These are phyloP conservation scores for Gastrophysa polygoni DNA, from an alignment of 2,888 invertebrate genomes.

Conservation along the genomic window DNA sequence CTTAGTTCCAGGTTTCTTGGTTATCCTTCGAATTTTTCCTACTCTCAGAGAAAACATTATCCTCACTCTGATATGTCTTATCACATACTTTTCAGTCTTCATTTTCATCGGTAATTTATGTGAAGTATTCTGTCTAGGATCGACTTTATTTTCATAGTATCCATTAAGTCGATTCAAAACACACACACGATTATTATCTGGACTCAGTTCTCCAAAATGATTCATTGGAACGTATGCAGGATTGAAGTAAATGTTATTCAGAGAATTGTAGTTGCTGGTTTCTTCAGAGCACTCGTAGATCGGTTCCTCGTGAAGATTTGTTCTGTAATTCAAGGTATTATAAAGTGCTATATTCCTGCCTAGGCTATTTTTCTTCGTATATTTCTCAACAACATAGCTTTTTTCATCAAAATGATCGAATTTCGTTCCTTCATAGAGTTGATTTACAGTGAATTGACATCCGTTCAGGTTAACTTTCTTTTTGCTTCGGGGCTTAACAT, in stretches of 20 bases:
- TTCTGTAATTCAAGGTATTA: conserved; percentile 51
- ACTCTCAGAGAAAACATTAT: conserved; percentile 72
- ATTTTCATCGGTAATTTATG: conserved; percentile 37
- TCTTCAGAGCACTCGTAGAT: conserved; percentile 58
- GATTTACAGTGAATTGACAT: conserved; percentile 48
- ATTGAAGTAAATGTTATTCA: conserved; percentile 52
- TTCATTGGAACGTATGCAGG: conserved; percentile 47
- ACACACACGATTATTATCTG: conserved; percentile 32
- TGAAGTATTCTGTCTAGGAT: conserved; percentile 8
- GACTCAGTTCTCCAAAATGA: conserved; percentile 40
- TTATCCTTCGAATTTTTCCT: conserved; percentile 60
- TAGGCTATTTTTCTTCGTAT: conserved; percentile 31
- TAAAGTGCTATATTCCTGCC: conserved; percentile 48
- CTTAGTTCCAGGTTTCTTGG: conserved; percentile 19
- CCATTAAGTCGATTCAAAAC: conserved; percentile 10
- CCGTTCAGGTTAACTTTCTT: conserved; percentile 33
- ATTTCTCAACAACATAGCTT: conserved; percentile 15
- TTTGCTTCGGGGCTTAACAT: conserved; percentile 40
- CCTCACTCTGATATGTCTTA: conserved; percentile 68
- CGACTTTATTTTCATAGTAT: background rate
- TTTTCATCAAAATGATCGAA: background rate
- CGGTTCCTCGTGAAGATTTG: conserved; percentile 54
- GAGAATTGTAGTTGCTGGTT: conserved; percentile 46
- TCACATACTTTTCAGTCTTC: conserved; percentile 65
- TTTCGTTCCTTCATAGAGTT: conserved; percentile 39